These are phyloP conservation scores for Deladenus siricidicola DNA, from an alignment of 2,888 invertebrate genomes.

Conservation along the genomic window DNA sequence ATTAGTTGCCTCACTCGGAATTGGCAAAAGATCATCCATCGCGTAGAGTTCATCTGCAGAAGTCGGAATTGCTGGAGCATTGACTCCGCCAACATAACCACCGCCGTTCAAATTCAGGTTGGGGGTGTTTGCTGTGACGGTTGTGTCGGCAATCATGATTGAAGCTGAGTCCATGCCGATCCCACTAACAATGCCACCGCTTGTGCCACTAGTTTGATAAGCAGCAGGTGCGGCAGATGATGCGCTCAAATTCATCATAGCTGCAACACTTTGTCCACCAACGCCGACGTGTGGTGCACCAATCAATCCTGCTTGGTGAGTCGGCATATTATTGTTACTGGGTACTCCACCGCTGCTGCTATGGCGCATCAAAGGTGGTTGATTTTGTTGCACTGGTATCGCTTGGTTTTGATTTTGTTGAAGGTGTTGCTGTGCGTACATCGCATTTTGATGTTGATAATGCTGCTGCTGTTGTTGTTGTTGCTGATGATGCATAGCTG, in stretches of 20 bases:
- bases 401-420: no score
- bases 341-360: not conserved
- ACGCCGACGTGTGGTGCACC: slow-evolving; percentile 4
- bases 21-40: slow-evolving; percentile 23
- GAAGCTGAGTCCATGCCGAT: not conserved
- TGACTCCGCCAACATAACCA: not conserved
- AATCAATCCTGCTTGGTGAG: not conserved
- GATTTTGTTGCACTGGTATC: no score
- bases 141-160: not conserved
- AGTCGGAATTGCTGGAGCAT: not conserved
- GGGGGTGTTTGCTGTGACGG: no score
- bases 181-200: not conserved
- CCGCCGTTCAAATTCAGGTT: not conserved
- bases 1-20: slow-evolving; percentile 11
- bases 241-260: no score
- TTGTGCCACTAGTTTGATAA: no score
- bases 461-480: slow-evolving; percentile 19
- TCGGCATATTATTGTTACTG: not conserved
- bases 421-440: no score
- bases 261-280: no score
- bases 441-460: no score
- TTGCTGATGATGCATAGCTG: slow-evolving; percentile 4
- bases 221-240: no score
- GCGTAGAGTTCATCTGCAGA: not conserved
- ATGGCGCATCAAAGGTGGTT: not conserved